Evolutionary conservation across 2,797 vertebrate genomes (phyloP).

Genomic region (Mycteria americana): DNA sequence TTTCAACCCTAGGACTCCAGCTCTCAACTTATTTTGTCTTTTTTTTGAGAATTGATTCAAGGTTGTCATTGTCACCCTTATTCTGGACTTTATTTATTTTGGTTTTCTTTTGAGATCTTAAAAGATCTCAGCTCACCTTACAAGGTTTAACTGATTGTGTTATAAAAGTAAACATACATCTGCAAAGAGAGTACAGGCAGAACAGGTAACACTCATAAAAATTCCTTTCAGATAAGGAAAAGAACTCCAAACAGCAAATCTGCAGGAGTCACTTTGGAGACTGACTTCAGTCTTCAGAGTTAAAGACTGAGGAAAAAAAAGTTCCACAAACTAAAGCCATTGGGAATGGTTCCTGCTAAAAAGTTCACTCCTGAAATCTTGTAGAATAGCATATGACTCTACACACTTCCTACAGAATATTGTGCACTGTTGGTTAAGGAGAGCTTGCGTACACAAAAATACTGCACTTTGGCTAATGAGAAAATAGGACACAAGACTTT

Average conservation of each 20-base stretch:
- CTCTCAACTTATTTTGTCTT: background rate
- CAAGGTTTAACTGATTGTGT: constrained; percentile 30
- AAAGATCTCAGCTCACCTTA: constrained; percentile 18
- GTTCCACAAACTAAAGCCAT: background rate
- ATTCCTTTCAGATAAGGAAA: constrained; percentile 62
- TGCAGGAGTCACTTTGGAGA: background rate
- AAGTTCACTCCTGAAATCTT: background rate
- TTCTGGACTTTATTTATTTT: background rate
- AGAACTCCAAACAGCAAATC: constrained; percentile 31
- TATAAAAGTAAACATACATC: constrained; percentile 49
- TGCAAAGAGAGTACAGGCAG: constrained; percentile 12
- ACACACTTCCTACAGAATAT: background rate
- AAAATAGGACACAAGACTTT: background rate
- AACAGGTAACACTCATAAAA: constrained; percentile 60
- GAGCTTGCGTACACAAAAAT: background rate
- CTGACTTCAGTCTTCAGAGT: background rate
- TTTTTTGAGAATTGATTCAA: background rate
- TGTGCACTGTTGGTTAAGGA: background rate
- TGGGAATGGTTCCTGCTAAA: background rate
- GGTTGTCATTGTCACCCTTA: background rate
- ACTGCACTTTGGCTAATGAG: background rate
- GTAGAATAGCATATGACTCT: background rate
- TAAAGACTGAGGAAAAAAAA: background rate
- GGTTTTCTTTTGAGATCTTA: constrained; percentile 4
- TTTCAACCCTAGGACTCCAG: background rate